A percentile compares a stretch with the other conserved stretches of the same genome.
Conservation (phyloP, 1,140 invertebrate species). For the Heliothis virescens region DNA sequence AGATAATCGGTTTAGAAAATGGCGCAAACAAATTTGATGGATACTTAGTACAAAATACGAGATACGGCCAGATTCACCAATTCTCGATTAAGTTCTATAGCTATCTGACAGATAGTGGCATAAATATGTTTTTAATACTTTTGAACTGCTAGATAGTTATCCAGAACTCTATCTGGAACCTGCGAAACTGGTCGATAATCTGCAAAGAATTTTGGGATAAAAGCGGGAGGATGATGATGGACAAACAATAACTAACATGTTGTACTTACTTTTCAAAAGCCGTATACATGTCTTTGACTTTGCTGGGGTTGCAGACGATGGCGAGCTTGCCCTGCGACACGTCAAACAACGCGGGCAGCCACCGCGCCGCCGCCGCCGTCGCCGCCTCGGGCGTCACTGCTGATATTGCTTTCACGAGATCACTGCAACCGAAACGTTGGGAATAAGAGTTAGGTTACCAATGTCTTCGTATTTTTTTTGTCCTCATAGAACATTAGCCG, state of each 20-base stretch:
- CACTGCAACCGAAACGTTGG: constrained; percentile 76
- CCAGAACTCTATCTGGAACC: too few relatives aligned
- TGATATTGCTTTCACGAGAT: constrained; percentile 89
- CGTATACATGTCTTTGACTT: constrained; percentile 88
- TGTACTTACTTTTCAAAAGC: constrained; percentile 89
- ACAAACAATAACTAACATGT: background rate
- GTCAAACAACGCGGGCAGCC: constrained; percentile 90
- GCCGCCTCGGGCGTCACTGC: constrained; percentile 89
- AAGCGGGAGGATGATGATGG: too few relatives aligned
- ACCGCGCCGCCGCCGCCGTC: constrained; percentile 89
- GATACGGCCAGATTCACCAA: background rate
- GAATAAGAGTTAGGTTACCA: too few relatives aligned
- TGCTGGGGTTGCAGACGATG: constrained; percentile 92
- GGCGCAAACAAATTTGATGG: too few relatives aligned
- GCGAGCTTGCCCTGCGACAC: constrained; percentile 87
- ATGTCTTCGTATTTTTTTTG: background rate
- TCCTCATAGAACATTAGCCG: too few relatives aligned
- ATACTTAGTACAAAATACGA: background rate
- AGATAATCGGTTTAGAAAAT: background rate
- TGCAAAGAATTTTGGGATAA: too few relatives aligned
- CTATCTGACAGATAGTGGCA: too few relatives aligned
- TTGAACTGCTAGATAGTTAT: too few relatives aligned
- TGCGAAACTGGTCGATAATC: too few relatives aligned
- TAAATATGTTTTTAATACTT: too few relatives aligned
- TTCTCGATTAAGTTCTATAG: too few relatives aligned